Evolutionary conservation across 2,888 invertebrate species (phyloP).

Genomic region (Gryllus longicercus): DNA sequence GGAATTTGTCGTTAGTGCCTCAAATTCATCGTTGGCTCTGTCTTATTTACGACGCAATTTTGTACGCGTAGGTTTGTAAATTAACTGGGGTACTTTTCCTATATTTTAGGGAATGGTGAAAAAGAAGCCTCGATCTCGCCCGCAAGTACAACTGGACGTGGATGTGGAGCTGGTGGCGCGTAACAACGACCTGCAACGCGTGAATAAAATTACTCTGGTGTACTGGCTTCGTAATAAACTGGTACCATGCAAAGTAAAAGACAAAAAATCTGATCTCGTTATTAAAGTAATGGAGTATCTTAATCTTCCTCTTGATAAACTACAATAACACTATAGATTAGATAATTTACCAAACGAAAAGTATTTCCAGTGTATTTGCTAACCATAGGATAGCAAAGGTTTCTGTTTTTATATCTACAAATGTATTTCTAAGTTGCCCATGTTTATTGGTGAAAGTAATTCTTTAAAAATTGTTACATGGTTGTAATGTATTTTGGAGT

Average conservation of each 20-base stretch:
- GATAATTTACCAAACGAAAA: no score
- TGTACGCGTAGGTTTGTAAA: no score
- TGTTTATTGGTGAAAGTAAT: no score
- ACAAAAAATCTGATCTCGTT: slow-evolving; percentile 36
- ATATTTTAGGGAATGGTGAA: not conserved
- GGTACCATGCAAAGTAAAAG: slow-evolving; percentile 35
- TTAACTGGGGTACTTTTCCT: not conserved
- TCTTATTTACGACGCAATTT: no score
- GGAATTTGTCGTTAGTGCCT: no score
- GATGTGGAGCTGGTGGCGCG: slow-evolving; percentile 35
- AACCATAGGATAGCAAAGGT: no score
- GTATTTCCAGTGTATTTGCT: no score
- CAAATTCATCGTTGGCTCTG: no score
- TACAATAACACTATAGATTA: not conserved
- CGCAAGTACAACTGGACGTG: slow-evolving; percentile 33
- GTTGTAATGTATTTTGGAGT: no score
- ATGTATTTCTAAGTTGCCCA: no score
- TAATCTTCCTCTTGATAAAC: not conserved
- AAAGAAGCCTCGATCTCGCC: slow-evolving; percentile 33
- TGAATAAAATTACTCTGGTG: slow-evolving; percentile 35
- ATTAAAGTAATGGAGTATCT: slow-evolving; percentile 33
- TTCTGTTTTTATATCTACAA: no score
- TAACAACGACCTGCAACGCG: slow-evolving; percentile 30
- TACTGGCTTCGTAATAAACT: slow-evolving; percentile 34
- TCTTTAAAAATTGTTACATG: no score